A percentile compares a stretch with the other conserved stretches of the same genome.
Evolutionary conservation across 1,140 invertebrate species (phyloP).

Genomic region (Drosophila busckii): DNA sequence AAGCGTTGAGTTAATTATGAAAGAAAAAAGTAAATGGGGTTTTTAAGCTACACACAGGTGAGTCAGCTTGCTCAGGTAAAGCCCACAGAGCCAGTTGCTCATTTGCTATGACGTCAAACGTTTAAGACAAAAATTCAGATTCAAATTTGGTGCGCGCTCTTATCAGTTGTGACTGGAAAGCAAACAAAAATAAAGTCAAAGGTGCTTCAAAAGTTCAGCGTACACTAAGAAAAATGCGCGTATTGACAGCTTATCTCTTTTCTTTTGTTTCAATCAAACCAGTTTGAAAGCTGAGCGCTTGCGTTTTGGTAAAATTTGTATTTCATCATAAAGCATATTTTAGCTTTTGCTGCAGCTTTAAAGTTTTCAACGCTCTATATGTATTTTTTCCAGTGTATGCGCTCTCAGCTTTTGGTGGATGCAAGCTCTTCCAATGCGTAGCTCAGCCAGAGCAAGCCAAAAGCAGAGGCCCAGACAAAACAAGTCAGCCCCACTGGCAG

Average conservation of each 20-base stretch:
- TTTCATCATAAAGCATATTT: conserved; percentile 15
- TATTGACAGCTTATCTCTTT: no score
- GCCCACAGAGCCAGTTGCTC: conserved; percentile 3
- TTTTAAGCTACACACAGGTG: no score
- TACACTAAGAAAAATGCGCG: no score
- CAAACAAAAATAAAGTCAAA: conserved; percentile 11
- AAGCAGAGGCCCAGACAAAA: conserved; percentile 2
- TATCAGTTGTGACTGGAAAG: conserved; percentile 21
- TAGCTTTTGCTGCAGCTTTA: conserved; percentile 11
- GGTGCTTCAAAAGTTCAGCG: conserved; percentile 33
- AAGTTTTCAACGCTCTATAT: no score
- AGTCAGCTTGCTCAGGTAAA: conserved; percentile 16
- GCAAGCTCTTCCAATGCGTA: conserved; percentile 44
- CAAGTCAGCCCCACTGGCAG: conserved; percentile 24
- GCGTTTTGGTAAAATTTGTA: background rate
- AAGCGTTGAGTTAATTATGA: background rate
- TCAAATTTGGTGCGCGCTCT: conserved; percentile 29
- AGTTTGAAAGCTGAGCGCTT: background rate
- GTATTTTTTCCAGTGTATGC: conserved; percentile 6
- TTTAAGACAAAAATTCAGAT: no score
- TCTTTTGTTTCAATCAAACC: background rate
- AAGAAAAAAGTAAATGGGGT: no score
- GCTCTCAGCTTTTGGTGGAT: conserved; percentile 1
- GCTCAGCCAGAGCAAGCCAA: conserved; percentile 26
- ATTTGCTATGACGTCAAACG: background rate